These are phyloP conservation scores for Loriculus beryllinus DNA, from an alignment of 2,797 vertebrate species.

Conservation along the genomic window DNA sequence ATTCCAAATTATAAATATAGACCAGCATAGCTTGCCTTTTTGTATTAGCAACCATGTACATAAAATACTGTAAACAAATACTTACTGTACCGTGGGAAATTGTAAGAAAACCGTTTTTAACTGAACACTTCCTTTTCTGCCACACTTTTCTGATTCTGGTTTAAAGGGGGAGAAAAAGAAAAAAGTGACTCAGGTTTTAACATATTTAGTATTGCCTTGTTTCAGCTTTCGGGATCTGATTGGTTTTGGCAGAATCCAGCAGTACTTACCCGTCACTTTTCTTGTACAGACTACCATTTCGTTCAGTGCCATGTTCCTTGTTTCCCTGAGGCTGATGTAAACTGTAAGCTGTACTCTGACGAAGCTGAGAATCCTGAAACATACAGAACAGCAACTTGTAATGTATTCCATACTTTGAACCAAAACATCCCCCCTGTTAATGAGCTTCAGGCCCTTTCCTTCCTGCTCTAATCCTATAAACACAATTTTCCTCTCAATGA, in stretches of 20 bases:
- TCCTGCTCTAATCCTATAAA: not conserved
- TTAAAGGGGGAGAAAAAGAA: not conserved
- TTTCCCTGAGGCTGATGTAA: conserved; percentile 98
- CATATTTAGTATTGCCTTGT: not conserved
- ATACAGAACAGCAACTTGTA: not conserved
- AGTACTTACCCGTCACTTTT: conserved; percentile 92
- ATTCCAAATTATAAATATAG: conserved; percentile 58
- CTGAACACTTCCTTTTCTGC: conserved; percentile 98
- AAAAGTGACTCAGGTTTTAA: not conserved
- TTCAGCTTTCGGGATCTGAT: not conserved
- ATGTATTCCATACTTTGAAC: not conserved
- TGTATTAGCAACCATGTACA: conserved; percentile 51
- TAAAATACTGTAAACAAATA: conserved; percentile 65
- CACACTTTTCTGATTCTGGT: conserved; percentile 95
- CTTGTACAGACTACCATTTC: conserved; percentile 91
- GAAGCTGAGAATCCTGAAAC: conserved; percentile 89
- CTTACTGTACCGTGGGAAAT: conserved; percentile 97
- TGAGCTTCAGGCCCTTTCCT: not conserved
- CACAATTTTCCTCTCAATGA: not conserved
- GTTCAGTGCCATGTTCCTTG: conserved; percentile 96
- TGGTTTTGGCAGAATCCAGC: not conserved
- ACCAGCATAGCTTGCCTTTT: conserved; percentile 20
- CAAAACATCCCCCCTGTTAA: not conserved
- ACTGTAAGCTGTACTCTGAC: conserved; percentile 93
- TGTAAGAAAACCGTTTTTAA: conserved; percentile 98